A percentile compares a stretch with the other conserved stretches of the same genome.
phyloP scores from a whole-genome alignment of 2,888 invertebrate genomes.

The Drosophila pullipes region DNA sequence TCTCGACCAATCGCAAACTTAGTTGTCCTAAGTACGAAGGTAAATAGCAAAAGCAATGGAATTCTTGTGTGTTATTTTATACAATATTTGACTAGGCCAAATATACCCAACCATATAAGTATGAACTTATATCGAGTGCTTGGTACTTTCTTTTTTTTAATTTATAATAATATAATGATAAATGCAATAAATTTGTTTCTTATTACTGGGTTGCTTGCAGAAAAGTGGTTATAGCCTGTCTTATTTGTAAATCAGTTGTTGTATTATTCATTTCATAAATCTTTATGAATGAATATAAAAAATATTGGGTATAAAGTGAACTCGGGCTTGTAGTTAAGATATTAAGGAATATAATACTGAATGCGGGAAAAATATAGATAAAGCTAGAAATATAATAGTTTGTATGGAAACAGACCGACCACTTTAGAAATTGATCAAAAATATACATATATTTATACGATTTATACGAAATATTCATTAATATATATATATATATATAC shows the following conservation, averaged over 20 bases:
- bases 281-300: neutral
- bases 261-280: neutral
- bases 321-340: neutral
- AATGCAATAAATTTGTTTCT: neutral
- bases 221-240: neutral
- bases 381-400: too few species aligned
- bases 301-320: neutral
- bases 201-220: neutral
- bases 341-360: neutral
- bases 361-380: neutral
- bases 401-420: neutral
- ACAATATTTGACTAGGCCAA: neutral
- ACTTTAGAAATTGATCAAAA: neutral
- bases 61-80: neutral
- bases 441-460: neutral
- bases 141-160: neutral
- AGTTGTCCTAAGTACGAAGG: neutral
- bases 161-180: neutral
- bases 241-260: neutral
- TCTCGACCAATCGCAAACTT: neutral
- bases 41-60: neutral
- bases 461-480: neutral
- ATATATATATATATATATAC: neutral
- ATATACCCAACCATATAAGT: neutral
- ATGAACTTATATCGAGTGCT: neutral